phyloP scores from a whole-genome alignment of 1,140 invertebrate genomes.

The Phortica variegata region DNA sequence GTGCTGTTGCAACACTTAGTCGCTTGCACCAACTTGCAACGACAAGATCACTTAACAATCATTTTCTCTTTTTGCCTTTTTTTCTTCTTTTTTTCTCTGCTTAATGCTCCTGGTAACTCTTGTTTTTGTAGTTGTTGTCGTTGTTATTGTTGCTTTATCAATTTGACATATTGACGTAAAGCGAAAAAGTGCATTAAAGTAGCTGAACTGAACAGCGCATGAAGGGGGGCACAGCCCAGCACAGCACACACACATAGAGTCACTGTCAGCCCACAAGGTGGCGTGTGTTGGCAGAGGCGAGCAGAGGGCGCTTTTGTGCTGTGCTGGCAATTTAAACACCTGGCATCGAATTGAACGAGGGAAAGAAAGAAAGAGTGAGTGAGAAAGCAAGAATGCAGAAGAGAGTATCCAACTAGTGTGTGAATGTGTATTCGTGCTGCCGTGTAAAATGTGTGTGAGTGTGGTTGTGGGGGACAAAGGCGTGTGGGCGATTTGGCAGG shows the following conservation, averaged over 20 bases:
- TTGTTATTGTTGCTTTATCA: constrained; percentile 26
- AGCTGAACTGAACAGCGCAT: constrained; percentile 29
- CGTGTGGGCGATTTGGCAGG: too few species aligned
- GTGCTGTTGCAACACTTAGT: too few species aligned
- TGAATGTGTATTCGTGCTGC: too few species aligned
- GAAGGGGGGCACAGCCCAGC: too few species aligned
- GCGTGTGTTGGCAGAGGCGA: neutral
- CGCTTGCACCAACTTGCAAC: too few species aligned
- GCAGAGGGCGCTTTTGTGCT: neutral
- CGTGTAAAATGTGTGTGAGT: too few species aligned
- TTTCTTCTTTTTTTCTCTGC: constrained; percentile 1
- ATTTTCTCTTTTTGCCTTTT: constrained; percentile 24
- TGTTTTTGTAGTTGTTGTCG: neutral
- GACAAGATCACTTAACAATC: constrained; percentile 33
- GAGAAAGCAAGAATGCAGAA: too few species aligned
- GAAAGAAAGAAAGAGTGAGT: too few species aligned
- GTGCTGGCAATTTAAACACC: constrained; percentile 19
- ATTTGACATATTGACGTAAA: constrained; percentile 51
- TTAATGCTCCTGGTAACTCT: neutral
- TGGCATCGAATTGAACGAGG: constrained; percentile 43
- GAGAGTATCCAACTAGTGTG: too few species aligned
- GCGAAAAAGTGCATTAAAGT: constrained; percentile 52
- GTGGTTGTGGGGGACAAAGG: too few species aligned
- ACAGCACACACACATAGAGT: neutral
- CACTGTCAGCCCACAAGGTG: neutral